A percentile compares a stretch with the other conserved stretches of the same genome.
phyloP scores from a whole-genome alignment of 2,888 invertebrate genomes.

The Cantharis lateralis region DNA sequence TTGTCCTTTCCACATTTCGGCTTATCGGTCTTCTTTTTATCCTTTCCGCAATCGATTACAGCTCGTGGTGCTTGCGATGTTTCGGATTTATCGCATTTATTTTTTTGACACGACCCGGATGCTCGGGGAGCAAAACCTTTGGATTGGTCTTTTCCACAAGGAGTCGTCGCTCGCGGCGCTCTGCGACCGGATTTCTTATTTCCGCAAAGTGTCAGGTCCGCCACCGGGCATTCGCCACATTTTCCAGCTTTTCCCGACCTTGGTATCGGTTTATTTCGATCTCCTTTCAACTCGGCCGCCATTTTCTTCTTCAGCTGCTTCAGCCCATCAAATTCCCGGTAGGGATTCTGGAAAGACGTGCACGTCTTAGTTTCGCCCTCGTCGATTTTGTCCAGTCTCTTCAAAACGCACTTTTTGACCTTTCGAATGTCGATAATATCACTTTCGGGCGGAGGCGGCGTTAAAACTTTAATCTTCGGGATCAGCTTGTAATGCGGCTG shows the following conservation, averaged over 20 bases:
- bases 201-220: neutral
- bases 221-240: neutral
- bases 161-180: neutral
- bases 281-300: too few relatives aligned
- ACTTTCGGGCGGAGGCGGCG: conserved; percentile 36
- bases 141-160: neutral
- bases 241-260: neutral
- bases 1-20: neutral
- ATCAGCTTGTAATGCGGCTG: conserved; percentile 40
- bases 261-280: neutral
- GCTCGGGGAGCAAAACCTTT: neutral
- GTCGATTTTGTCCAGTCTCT: neutral
- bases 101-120: neutral
- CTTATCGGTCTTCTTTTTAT: neutral
- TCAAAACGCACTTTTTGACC: conserved; percentile 36
- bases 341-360: neutral
- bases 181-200: neutral
- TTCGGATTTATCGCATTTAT: neutral
- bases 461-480: conserved; percentile 12
- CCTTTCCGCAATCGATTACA: neutral
- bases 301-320: neutral
- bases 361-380: neutral
- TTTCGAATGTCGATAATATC: conserved; percentile 35
- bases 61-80: neutral
- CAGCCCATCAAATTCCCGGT: neutral